Evolutionary conservation across 1,140 invertebrate genomes (phyloP).

Genomic region (Galleria mellonella): DNA sequence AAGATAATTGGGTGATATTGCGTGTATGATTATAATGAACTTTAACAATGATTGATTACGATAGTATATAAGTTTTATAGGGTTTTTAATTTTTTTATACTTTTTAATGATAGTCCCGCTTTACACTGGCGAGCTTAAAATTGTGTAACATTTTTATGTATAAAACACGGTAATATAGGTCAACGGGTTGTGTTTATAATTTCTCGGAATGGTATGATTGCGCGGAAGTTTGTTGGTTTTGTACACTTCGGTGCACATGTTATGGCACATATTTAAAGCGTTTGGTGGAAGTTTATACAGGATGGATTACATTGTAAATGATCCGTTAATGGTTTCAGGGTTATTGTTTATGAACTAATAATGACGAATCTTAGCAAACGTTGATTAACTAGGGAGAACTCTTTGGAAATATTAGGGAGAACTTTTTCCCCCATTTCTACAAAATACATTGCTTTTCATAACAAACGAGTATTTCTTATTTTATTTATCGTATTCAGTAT

Average conservation of each 20-base stretch:
- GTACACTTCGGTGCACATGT: constrained; percentile 27
- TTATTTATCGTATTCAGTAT: no score
- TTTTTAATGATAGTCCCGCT: constrained; percentile 2
- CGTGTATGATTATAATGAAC: constrained; percentile 1
- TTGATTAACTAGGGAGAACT: not conserved
- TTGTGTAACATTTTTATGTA: constrained; percentile 47
- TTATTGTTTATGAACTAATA: constrained; percentile 10
- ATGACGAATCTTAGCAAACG: not conserved
- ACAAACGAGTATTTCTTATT: no score
- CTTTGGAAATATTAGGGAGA: no score
- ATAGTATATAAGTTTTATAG: not conserved
- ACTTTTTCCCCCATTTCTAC: no score
- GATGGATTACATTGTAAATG: constrained; percentile 20
- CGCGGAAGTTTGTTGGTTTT: constrained; percentile 46
- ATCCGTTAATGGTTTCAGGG: constrained; percentile 9
- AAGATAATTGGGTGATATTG: constrained; percentile 9
- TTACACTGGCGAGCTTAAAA: constrained; percentile 30
- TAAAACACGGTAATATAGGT: constrained; percentile 42
- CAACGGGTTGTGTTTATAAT: constrained; percentile 49
- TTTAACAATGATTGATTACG: constrained; percentile 3
- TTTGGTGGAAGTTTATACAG: constrained; percentile 16
- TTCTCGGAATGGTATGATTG: constrained; percentile 47
- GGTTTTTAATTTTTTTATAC: not conserved
- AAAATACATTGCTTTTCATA: no score
- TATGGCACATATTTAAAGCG: constrained; percentile 9